Percentiles rank a stretch among this genome's conserved stretches.
Conservation (phyloP, 1,140 invertebrate species). For the Oryctes rhinoceros region DNA sequence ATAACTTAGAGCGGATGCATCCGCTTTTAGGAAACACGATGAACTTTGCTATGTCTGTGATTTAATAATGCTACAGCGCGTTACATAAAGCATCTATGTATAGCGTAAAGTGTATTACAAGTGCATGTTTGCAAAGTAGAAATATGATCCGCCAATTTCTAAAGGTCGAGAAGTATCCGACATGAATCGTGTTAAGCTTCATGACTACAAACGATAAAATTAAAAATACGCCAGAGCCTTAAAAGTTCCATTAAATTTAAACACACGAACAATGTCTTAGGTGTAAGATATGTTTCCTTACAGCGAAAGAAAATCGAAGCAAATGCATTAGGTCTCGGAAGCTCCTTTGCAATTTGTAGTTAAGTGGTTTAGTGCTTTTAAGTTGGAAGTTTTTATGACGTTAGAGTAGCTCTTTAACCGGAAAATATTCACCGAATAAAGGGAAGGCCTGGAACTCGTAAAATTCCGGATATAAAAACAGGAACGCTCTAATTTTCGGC, state of each 20-base stretch:
- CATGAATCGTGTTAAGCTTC: background rate
- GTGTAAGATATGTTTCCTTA: conserved; percentile 6
- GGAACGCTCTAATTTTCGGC: conserved; percentile 3
- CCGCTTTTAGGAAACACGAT: too few relatives aligned
- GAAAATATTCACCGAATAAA: conserved; percentile 26
- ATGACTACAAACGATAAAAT: conserved; percentile 27
- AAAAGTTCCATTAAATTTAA: conserved; percentile 22
- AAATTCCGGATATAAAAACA: conserved; percentile 31
- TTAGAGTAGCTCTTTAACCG: conserved; percentile 19
- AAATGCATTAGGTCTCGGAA: conserved; percentile 3
- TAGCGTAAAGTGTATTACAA: too few relatives aligned
- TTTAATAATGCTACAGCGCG: too few relatives aligned
- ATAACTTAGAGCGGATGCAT: too few relatives aligned
- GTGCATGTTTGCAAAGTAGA: too few relatives aligned
- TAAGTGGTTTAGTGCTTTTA: conserved; percentile 36
- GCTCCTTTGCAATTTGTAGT: conserved; percentile 23
- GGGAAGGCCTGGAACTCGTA: conserved; percentile 1
- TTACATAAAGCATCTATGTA: too few relatives aligned
- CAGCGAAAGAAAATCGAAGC: conserved; percentile 1
- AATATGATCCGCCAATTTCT: background rate
- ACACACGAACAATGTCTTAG: conserved; percentile 21
- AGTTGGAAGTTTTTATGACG: conserved; percentile 32
- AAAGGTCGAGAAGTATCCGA: background rate
- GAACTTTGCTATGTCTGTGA: too few relatives aligned
- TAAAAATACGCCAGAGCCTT: background rate